These are phyloP conservation scores for Eucidaris tribuloides DNA, from an alignment of 35 echinoderm and acorn worm genomes.

Conservation along the genomic window DNA sequence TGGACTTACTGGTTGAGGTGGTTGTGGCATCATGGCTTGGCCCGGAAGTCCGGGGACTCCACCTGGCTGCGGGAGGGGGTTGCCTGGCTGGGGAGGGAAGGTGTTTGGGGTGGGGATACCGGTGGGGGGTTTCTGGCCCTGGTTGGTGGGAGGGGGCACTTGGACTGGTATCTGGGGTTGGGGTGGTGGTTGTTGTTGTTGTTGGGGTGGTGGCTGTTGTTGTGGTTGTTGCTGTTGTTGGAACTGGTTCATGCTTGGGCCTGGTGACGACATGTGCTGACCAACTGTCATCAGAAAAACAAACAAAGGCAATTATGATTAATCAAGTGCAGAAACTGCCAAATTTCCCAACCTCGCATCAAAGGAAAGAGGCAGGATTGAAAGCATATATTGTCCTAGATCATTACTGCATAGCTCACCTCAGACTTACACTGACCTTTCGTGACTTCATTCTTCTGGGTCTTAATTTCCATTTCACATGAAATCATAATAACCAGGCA, in stretches of 20 bases:
- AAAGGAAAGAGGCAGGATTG: too few species aligned
- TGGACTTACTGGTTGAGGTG: too few species aligned
- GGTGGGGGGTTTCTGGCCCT: not conserved
- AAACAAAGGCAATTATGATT: too few species aligned
- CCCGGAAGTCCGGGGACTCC: not conserved
- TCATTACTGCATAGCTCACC: too few species aligned
- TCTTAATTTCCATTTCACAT: too few species aligned
- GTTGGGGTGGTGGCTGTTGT: not conserved
- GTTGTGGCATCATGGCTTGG: not conserved
- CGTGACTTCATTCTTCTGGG: too few species aligned
- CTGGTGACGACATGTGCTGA: not conserved
- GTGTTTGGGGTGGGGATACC: not conserved
- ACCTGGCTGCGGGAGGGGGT: not conserved
- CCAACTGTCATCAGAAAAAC: too few species aligned
- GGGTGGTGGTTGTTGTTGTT: not conserved
- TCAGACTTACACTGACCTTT: too few species aligned
- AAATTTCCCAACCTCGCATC: too few species aligned
- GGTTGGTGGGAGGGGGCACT: not conserved
- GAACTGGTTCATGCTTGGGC: slow-evolving; percentile 31
- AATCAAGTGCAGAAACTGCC: too few species aligned
- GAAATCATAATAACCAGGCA: too few species aligned
- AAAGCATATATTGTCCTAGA: too few species aligned
- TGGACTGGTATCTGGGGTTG: not conserved
- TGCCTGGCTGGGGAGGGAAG: not conserved
- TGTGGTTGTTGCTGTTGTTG: not conserved